Conservation (phyloP, 2,797 vertebrate species). For the Coregonus ussuriensis region DNA sequence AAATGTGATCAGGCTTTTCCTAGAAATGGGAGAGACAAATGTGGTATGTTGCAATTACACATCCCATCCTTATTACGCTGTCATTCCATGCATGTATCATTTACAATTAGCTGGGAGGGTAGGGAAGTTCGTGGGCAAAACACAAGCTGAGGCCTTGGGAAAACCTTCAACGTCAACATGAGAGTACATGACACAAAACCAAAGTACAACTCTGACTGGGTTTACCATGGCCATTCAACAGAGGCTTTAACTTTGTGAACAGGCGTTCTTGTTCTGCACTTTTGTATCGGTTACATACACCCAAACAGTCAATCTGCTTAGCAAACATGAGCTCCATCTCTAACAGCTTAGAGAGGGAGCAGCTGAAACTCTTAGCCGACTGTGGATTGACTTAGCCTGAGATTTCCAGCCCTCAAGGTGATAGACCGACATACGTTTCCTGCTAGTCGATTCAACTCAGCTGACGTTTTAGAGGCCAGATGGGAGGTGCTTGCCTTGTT, state of each 20-base stretch:
- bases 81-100: conserved; percentile 41
- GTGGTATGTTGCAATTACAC: conserved; percentile 33
- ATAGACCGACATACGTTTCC: not conserved
- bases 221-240: too few species aligned
- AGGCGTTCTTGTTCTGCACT: conserved; percentile 37
- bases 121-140: conserved; percentile 39
- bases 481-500: not conserved
- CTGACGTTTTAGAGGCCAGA: conserved; percentile 37
- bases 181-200: conserved; percentile 5
- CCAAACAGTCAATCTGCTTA: conserved; percentile 62
- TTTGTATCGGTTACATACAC: conserved; percentile 53
- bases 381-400: not conserved
- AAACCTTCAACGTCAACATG: conserved; percentile 2
- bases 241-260: conserved; percentile 22
- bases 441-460: conserved; percentile 36
- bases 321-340: conserved; percentile 42
- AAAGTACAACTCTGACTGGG: not conserved
- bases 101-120: conserved; percentile 45
- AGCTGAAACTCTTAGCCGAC: conserved; percentile 53
- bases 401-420: conserved; percentile 14
- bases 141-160: conserved; percentile 37
- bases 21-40: conserved; percentile 50
- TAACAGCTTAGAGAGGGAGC: conserved; percentile 28
- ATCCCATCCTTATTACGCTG: conserved; percentile 42
- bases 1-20: conserved; percentile 26